Conservation (phyloP, 1,140 invertebrate species). For the Leptinotarsa undecemlineata region DNA sequence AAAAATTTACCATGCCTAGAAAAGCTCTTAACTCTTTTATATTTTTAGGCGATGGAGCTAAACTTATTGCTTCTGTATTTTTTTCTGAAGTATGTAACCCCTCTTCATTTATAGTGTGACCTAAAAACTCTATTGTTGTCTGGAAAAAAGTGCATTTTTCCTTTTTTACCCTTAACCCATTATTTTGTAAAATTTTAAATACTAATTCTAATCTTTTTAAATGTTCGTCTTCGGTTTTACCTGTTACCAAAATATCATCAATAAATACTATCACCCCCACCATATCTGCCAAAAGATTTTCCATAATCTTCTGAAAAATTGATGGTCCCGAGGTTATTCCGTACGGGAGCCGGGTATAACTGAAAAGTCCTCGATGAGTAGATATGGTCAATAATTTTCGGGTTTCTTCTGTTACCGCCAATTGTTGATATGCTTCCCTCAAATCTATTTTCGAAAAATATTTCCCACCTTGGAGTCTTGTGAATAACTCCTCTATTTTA, state of each 20-base stretch:
- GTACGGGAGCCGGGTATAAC: slow-evolving; percentile 57
- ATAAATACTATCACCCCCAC: not conserved
- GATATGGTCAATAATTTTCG: slow-evolving; percentile 35
- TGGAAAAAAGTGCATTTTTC: not conserved
- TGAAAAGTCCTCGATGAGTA: slow-evolving; percentile 40
- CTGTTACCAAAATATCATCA: slow-evolving; percentile 39
- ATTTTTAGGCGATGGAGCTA: slow-evolving; percentile 42
- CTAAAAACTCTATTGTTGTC: slow-evolving; percentile 44
- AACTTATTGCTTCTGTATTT: slow-evolving; percentile 51
- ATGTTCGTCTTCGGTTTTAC: slow-evolving; percentile 39
- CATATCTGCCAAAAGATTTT: too few species aligned
- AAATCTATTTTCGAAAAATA: slow-evolving; percentile 54
- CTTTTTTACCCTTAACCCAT: slow-evolving; percentile 30
- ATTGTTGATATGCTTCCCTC: slow-evolving; percentile 53
- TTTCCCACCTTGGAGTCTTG: slow-evolving; percentile 42
- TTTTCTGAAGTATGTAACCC: slow-evolving; percentile 46
- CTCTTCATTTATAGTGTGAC: slow-evolving; percentile 46
- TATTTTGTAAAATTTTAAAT: not conserved
- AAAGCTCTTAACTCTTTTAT: slow-evolving; percentile 15
- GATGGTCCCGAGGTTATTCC: slow-evolving; percentile 45
- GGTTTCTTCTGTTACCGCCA: slow-evolving; percentile 45
- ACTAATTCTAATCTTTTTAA: slow-evolving; percentile 24
- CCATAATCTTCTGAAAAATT: too few species aligned
- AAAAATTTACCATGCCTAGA: slow-evolving; percentile 44
- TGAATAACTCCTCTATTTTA: slow-evolving; percentile 49